Evolutionary conservation across 2,888 invertebrate genomes (phyloP).

Genomic region (Bursaphelenchus okinawaensis): DNA sequence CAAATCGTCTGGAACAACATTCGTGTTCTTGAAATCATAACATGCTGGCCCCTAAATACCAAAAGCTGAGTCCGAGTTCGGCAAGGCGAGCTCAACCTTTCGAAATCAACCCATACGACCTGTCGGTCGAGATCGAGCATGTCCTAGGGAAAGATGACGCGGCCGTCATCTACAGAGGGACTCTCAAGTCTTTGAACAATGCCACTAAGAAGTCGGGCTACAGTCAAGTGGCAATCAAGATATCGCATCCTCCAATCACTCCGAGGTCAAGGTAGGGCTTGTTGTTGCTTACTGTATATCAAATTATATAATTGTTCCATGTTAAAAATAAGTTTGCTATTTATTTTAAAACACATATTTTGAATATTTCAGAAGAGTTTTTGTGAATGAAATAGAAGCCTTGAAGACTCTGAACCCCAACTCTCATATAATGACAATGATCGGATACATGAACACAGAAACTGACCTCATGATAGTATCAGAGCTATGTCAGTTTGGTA

Average conservation of each 20-base stretch:
- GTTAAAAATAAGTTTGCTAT: no score
- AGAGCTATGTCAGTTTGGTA: neutral
- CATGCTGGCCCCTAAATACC: neutral
- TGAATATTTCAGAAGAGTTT: neutral
- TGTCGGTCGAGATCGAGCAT: neutral
- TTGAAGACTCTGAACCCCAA: neutral
- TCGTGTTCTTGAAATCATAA: no score
- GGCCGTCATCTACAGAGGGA: neutral
- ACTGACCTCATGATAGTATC: neutral
- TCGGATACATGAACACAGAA: neutral
- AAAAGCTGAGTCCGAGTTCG: neutral
- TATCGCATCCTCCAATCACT: neutral
- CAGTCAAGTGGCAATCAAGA: neutral
- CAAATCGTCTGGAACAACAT: neutral
- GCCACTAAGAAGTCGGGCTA: neutral
- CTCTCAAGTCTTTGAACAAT: neutral
- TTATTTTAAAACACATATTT: no score
- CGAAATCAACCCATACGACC: neutral
- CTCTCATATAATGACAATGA: neutral
- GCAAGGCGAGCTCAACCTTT: neutral
- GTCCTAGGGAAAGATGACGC: neutral
- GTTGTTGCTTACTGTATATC: neutral
- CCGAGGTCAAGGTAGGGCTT: neutral
- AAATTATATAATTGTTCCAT: no score
- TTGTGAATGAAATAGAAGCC: neutral